phyloP scores from a whole-genome alignment of 1,140 invertebrate genomes.

The Lethrus apterus region DNA sequence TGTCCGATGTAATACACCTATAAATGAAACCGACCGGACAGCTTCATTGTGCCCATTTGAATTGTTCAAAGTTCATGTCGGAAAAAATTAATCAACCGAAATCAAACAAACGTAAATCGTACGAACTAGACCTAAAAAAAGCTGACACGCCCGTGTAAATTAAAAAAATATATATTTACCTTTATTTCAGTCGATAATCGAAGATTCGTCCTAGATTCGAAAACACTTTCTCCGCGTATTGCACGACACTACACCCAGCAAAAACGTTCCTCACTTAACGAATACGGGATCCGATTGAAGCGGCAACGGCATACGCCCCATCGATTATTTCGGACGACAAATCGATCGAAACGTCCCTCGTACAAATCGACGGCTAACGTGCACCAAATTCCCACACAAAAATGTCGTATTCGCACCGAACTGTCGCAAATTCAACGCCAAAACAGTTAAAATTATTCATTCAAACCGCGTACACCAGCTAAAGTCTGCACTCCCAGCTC shows the following conservation, averaged over 20 bases:
- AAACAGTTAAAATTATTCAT: slow-evolving; percentile 12
- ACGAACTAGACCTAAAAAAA: too few relatives aligned
- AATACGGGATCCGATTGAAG: too few relatives aligned
- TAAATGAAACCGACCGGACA: slow-evolving; percentile 6
- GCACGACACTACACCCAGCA: neutral
- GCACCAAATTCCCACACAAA: slow-evolving; percentile 4
- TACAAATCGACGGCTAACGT: too few relatives aligned
- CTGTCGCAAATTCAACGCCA: slow-evolving; percentile 4
- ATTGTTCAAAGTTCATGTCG: slow-evolving; percentile 13
- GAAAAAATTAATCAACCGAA: too few relatives aligned
- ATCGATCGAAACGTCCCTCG: too few relatives aligned
- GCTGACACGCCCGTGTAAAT: neutral
- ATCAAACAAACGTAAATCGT: too few relatives aligned
- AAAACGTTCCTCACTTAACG: slow-evolving; percentile 10
- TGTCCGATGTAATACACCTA: slow-evolving; percentile 12
- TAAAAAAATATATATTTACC: slow-evolving; percentile 1
- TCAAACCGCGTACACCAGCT: slow-evolving; percentile 15
- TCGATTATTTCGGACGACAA: slow-evolving; percentile 18
- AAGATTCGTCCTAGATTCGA: neutral
- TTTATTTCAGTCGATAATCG: neutral
- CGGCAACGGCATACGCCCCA: slow-evolving; percentile 31
- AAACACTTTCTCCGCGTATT: neutral
- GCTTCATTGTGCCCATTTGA: slow-evolving; percentile 6
- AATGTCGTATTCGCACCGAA: slow-evolving; percentile 1
- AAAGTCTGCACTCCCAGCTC: slow-evolving; percentile 12